Base-by-base conservation (phyloP, 2,797 vertebrate species). In the Morus bassanus region DNA sequence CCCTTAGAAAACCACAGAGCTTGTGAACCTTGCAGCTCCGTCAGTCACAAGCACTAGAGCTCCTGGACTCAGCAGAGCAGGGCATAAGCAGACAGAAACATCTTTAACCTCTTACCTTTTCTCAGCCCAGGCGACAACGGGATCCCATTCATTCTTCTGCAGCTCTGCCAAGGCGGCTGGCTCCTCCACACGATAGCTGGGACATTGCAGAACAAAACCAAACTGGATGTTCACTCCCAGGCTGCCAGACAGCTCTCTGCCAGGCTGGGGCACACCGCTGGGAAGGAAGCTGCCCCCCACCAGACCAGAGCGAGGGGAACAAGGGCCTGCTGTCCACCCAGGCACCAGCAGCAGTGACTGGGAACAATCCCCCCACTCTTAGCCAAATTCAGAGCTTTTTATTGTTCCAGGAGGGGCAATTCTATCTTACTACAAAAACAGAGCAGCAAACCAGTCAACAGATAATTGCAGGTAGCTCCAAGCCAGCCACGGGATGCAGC, bases 141-240 rank as follows among this genome's bases (percentile, higher is more conserved):
- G 99, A 86, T 99, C 99, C 99, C 99, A 99, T 81, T 99, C 99
- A 33, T 99, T 99, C 95, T 96, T 99, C 96, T 99, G 99, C 65
- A 99, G 98, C 91, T 99, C 99, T 74, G 99, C 99, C 97, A 99
- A 97, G 64, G 97, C 98, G 9, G 98, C 89, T 13, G 99, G 99
- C 18, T 99, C 99, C 68, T 99, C 99, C 74, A 99, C 98, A 95
- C 99, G 99, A 98, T 99, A 99, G 98, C 99, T 99, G 92, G 89
- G 88, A 98, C 39, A 77, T 70, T 54, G 78, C 31, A 59, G 91
- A 96, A 97, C 73, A 89, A 88, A 95, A 87, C 13, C 80, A 75
- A 8, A 9, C 51, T 23, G 81, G 31, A 35, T 31, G 61, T 80
- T 97, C 63, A 17, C 85, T 85, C 84, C 93, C 89, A 89, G 77